Evolutionary conservation across 1,140 invertebrate species (phyloP).

Genomic region (Bombus soroeensis): DNA sequence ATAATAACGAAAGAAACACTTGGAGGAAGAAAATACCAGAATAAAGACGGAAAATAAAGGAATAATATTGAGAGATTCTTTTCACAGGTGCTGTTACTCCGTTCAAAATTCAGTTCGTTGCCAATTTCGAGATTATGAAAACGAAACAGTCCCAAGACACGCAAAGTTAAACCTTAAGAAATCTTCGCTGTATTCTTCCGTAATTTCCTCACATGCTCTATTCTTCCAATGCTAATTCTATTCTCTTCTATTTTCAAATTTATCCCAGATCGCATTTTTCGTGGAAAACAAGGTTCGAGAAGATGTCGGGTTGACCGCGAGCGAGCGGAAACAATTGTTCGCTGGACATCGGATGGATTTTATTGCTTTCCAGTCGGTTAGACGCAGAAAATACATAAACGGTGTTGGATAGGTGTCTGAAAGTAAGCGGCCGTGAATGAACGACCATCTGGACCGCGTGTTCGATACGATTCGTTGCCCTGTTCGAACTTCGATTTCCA

Average conservation of each 20-base stretch:
- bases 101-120: background rate
- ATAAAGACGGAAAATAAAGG: background rate
- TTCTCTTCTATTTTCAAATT: background rate
- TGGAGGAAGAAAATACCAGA: too few relatives aligned
- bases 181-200: conserved; percentile 30
- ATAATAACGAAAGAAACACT: too few relatives aligned
- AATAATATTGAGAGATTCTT: background rate
- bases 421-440: conserved; percentile 52
- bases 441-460: conserved; percentile 16
- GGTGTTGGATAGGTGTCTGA: conserved; percentile 34
- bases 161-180: background rate
- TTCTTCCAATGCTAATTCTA: conserved; percentile 20
- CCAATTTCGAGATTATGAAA: background rate
- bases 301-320: too few relatives aligned
- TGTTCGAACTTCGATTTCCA: background rate
- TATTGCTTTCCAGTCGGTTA: conserved; percentile 58
- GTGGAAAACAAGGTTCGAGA: background rate
- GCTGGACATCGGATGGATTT: conserved; percentile 44
- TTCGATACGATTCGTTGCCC: background rate
- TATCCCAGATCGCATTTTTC: background rate
- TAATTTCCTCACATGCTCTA: conserved; percentile 19
- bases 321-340: conserved; percentile 3
- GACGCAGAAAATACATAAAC: conserved; percentile 57
- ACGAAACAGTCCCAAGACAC: conserved; percentile 8
- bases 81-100: background rate